Evolutionary conservation across 2,797 vertebrate genomes (phyloP).

Genomic region (Molossus molossus): DNA sequence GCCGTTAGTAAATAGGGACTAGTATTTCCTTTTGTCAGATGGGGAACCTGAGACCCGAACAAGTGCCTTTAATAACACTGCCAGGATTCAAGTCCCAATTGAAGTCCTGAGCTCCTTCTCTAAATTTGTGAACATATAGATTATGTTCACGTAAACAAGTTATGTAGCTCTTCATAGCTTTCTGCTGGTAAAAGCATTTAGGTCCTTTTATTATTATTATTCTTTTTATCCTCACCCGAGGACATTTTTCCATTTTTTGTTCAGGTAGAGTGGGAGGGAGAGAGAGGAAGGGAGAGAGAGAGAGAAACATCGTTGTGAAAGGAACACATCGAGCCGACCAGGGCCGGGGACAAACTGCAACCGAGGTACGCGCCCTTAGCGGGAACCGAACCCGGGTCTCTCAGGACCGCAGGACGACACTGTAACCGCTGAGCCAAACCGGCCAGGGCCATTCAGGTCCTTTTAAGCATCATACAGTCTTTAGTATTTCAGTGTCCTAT

Average conservation of each 20-base stretch:
- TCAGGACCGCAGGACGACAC: too few relatives aligned
- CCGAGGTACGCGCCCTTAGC: too few relatives aligned
- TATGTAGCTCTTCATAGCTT: neutral
- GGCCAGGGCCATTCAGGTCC: neutral
- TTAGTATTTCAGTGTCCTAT: neutral
- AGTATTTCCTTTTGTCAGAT: neutral
- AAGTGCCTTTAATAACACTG: neutral
- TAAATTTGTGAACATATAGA: neutral
- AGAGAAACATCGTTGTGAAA: too few relatives aligned
- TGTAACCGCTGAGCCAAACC: too few relatives aligned
- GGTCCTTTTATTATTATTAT: neutral
- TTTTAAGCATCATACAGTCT: slow-evolving; percentile 3
- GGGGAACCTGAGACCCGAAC: slow-evolving; percentile 9
- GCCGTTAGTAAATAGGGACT: neutral
- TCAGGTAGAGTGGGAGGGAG: too few relatives aligned
- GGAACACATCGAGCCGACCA: too few relatives aligned
- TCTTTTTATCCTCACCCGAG: too few relatives aligned
- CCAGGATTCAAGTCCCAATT: neutral
- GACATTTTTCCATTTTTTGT: too few relatives aligned
- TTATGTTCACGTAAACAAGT: neutral
- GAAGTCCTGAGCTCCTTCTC: slow-evolving; percentile 19
- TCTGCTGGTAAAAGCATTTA: slow-evolving; percentile 27
- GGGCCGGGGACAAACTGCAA: too few relatives aligned
- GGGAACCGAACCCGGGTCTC: too few relatives aligned
- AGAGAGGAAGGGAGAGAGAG: too few relatives aligned